Conservation (phyloP, 1,140 invertebrate genomes). For the Drosophila miranda region DNA sequence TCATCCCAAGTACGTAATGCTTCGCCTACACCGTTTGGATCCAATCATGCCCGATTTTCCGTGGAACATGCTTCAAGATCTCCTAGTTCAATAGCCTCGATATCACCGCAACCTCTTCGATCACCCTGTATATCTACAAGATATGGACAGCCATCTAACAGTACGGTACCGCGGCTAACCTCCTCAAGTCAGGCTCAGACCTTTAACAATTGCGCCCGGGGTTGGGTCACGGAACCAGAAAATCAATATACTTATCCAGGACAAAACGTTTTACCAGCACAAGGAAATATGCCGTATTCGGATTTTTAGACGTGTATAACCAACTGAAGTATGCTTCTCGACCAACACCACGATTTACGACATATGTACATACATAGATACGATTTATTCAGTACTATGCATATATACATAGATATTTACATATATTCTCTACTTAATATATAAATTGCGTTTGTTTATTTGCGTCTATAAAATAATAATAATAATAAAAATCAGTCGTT, state of each 20-base stretch:
- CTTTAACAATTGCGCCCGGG: constrained; percentile 91
- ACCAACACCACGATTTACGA: constrained; percentile 46
- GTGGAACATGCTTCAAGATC: constrained; percentile 4
- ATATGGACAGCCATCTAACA: neutral
- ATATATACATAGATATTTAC: constrained; percentile 4
- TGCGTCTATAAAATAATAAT: constrained; percentile 55
- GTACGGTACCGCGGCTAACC: neutral
- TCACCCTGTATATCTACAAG: neutral
- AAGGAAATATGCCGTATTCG: constrained; percentile 54
- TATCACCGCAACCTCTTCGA: constrained; percentile 10
- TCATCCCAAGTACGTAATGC: constrained; percentile 42
- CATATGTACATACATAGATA: constrained; percentile 17
- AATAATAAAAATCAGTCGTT: constrained; percentile 26
- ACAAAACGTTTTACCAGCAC: constrained; percentile 3
- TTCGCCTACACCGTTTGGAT: constrained; percentile 48
- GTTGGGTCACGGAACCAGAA: constrained; percentile 84
- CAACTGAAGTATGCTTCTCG: neutral
- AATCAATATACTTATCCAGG: neutral
- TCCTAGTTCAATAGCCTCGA: constrained; percentile 18
- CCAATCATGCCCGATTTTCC: neutral
- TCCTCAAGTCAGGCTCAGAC: constrained; percentile 82
- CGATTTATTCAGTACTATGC: too few relatives aligned
- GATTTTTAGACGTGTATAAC: constrained; percentile 50
- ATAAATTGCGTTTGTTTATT: constrained; percentile 60
- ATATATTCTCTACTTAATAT: neutral